Evolutionary conservation across 2,888 invertebrate species (phyloP), one percentile per base, ranked within the genome.

Genomic region (Icerya purchasi): DNA sequence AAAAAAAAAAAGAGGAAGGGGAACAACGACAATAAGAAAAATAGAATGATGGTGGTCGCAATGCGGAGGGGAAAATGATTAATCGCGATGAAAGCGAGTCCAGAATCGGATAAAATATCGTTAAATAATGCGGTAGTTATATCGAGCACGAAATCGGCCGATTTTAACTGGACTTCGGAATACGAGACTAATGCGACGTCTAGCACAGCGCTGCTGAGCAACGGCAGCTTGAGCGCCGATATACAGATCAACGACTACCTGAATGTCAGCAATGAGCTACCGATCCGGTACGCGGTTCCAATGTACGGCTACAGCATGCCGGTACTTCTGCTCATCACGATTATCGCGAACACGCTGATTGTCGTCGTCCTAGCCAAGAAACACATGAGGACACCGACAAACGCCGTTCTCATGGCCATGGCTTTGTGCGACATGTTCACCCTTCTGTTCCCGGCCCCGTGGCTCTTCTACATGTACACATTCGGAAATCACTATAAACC

Each of bases 351-450:
- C 73, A 84, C 90, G 0, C 75, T 93, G 8, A 89, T 94, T 64
- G 90, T 92, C 18, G 79, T 92, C 49, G 92, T 94, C 0, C 76
- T 94, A 36, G 84, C 88, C 61, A 86, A 89, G 65, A 78, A 85
- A 49, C 90, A 92, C 72, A 93, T 94, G 93, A 72, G 86, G 24
- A 87, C 88, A 0, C 90, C 92, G 0, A 92, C 92, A 3, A 92
- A 92, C 72, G 80, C 84, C n/a, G 86, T 92, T 1, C 78, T 93
- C 2, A 84, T 90, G 79, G 87, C 86, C n/a, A 94, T 94, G 91
- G 93, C 94, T 0, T 77, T 94, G 2, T 89, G 90, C 66, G 94
- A 94, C 73, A 86, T 92, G 82, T 82, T 92, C 71, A 94, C 93
- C 0, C 83, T 91, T 68, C 77, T 90, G 58, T 84, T 90, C 69